phyloP scores from a whole-genome alignment of 2,888 invertebrate species.

The Habrosyne pyritoides region DNA sequence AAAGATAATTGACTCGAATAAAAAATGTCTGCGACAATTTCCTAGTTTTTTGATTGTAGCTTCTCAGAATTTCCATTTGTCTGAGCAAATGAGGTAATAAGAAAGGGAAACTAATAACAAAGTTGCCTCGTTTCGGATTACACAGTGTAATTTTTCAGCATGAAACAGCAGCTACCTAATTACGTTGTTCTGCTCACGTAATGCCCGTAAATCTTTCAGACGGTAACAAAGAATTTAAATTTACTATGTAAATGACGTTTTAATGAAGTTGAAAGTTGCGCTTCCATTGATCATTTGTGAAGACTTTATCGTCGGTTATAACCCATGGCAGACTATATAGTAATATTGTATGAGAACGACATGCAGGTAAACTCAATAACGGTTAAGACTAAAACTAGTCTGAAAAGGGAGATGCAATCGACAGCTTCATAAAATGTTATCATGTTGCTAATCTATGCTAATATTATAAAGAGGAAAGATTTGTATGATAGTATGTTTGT shows the following conservation, averaged over 20 bases:
- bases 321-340: not conserved
- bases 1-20: no score
- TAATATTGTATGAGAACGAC: not conserved
- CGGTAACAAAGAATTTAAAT: constrained; percentile 42
- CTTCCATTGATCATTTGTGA: constrained; percentile 18
- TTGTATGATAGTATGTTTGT: no score
- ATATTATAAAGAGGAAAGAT: no score
- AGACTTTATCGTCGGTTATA: not conserved
- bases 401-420: no score
- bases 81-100: constrained; percentile 2
- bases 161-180: constrained; percentile 20
- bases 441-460: no score
- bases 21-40: no score
- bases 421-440: no score
- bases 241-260: constrained; percentile 45
- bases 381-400: no score
- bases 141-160: constrained; percentile 18
- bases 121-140: constrained; percentile 10
- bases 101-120: constrained; percentile 3
- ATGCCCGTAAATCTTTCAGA: constrained; percentile 36
- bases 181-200: constrained; percentile 42
- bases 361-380: not conserved
- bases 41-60: not conserved
- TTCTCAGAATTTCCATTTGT: not conserved
- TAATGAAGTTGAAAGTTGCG: constrained; percentile 40